These are phyloP conservation scores for Heliornis fulica DNA, from an alignment of 2,113 vertebrate genomes.

Conservation along the genomic window DNA sequence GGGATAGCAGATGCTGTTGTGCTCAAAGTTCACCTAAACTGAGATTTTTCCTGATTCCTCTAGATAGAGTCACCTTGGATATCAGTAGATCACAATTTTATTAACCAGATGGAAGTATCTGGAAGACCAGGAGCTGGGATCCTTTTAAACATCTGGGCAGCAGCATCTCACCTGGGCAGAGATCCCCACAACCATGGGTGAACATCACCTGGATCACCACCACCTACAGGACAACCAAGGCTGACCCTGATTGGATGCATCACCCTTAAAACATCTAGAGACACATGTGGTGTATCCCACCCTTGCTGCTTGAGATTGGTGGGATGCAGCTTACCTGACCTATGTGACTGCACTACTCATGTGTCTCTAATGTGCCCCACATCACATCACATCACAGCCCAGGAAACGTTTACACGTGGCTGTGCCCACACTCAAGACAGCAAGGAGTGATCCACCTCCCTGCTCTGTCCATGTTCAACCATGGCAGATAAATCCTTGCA, in stretches of 20 bases:
- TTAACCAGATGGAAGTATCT: not conserved
- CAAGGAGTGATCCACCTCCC: not conserved
- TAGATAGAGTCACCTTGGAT: no score
- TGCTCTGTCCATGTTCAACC: rapidly evolving
- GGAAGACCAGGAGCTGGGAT: not conserved
- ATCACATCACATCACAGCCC: not conserved
- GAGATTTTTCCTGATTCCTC: not conserved
- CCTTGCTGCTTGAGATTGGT: not conserved
- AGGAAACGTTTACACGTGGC: no score
- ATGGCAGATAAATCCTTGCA: not conserved
- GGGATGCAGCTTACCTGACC: not conserved
- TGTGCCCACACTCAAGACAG: not conserved
- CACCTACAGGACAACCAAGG: not conserved
- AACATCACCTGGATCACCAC: not conserved
- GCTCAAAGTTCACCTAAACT: rapidly evolving
- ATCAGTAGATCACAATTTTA: not conserved
- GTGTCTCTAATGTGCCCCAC: not conserved
- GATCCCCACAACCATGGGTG: not conserved
- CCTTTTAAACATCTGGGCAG: not conserved
- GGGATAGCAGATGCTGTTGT: not conserved
- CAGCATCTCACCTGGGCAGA: not conserved
- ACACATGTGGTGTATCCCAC: not conserved
- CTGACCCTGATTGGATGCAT: not conserved
- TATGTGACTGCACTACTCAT: no score
- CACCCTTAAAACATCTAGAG: not conserved